Evolutionary conservation across 2,113 vertebrate genomes (phyloP).

Genomic region (Aix galericulata): DNA sequence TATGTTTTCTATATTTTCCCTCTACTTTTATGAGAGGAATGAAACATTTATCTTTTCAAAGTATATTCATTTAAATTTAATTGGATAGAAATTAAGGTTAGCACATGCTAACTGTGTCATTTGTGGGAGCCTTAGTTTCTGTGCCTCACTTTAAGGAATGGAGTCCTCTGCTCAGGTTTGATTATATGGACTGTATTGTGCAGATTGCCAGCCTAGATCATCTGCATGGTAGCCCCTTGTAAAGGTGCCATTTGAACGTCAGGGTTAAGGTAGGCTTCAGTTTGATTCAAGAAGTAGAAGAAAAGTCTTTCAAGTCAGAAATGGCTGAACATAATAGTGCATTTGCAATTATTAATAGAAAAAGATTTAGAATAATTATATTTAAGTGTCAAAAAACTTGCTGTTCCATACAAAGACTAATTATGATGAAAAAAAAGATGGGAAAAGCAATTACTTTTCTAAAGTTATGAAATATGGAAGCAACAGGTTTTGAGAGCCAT

Average conservation of each 20-base stretch:
- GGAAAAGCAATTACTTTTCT: not conserved
- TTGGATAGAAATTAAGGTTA: not conserved
- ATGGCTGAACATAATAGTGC: not conserved
- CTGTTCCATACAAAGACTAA: not conserved
- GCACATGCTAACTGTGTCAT: accelerated
- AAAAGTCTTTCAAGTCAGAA: not conserved
- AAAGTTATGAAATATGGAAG: not conserved
- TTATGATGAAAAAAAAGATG: not conserved
- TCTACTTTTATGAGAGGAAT: not conserved
- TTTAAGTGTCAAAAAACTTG: not conserved
- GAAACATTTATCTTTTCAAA: not conserved
- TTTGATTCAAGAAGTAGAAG: not conserved
- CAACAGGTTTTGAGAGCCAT: not conserved
- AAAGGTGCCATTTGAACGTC: not conserved
- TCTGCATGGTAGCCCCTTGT: not conserved
- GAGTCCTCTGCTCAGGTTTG: not conserved
- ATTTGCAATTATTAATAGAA: not conserved
- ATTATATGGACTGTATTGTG: not conserved
- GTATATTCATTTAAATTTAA: not conserved
- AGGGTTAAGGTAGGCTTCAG: not conserved
- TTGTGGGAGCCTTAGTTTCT: not conserved
- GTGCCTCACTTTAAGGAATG: not conserved
- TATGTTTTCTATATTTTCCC: not conserved
- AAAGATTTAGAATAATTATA: not conserved
- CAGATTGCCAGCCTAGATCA: not conserved